Evolutionary conservation across 2,797 vertebrate species (phyloP).

Genomic region (Sylvilagus floridanus): DNA sequence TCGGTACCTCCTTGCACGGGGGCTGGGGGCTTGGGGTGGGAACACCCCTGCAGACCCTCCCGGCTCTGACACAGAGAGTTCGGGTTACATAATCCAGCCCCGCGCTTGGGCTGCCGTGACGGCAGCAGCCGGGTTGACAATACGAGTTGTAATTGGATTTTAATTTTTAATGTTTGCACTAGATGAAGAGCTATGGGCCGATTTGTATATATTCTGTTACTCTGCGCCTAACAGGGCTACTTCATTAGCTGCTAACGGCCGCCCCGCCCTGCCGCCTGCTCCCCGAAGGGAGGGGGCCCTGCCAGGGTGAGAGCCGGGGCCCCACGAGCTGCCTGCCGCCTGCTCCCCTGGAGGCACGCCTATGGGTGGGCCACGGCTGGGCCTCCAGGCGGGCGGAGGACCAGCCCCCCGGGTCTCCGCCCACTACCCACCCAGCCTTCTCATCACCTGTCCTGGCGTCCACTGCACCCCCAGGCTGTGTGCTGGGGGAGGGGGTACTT

Average conservation of each 20-base stretch:
- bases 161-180: slow-evolving; percentile 82
- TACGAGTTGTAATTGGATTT: slow-evolving; percentile 82
- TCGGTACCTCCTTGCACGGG: background rate
- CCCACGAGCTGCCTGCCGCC: slow-evolving; percentile 21
- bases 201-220: slow-evolving; percentile 68
- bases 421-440: background rate
- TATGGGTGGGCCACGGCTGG: background rate
- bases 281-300: background rate
- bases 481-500: background rate
- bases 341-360: background rate
- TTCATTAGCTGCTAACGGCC: slow-evolving; percentile 39
- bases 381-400: background rate
- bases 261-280: background rate
- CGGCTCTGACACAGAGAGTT: background rate
- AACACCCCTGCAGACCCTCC: background rate
- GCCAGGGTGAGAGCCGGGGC: background rate
- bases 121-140: slow-evolving; percentile 65
- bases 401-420: background rate
- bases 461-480: background rate
- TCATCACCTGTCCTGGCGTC: accelerated
- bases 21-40: background rate
- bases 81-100: slow-evolving; percentile 74
- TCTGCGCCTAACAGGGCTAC: background rate
- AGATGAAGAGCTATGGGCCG: slow-evolving; percentile 64
- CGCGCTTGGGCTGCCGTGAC: slow-evolving; percentile 22